A percentile compares a stretch with the other conserved stretches of the same genome.
phyloP scores from a whole-genome alignment of 2,888 invertebrate genomes.

The Tipula vernalis region DNA sequence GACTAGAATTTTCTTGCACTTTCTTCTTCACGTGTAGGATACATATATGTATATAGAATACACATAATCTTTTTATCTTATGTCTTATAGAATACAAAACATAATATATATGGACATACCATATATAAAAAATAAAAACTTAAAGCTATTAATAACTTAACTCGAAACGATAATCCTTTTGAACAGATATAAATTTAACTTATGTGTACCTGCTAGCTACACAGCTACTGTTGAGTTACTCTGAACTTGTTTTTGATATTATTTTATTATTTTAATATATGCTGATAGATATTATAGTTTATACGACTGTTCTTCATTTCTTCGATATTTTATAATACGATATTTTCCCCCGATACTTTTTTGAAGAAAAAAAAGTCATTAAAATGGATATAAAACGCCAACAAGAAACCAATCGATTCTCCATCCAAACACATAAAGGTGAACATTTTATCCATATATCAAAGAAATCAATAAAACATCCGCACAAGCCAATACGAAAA shows the following conservation, averaged over 20 bases:
- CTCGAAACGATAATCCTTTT: not conserved
- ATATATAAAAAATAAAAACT: not conserved
- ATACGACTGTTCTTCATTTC: not conserved
- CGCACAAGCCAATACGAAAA: not conserved
- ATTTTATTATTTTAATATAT: not conserved
- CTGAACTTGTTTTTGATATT: not conserved
- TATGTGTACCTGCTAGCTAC: not conserved
- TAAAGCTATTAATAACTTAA: not conserved
- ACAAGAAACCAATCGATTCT: not conserved
- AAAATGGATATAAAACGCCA: not conserved
- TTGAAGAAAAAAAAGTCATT: not conserved
- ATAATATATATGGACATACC: not conserved
- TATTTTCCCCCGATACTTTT: not conserved
- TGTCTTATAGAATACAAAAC: not conserved
- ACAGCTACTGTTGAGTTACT: not conserved
- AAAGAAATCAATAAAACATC: not conserved
- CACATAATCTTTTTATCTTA: not conserved
- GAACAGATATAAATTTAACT: not conserved
- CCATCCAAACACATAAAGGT: not conserved
- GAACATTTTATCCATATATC: not conserved
- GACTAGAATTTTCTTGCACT: not conserved
- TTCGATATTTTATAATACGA: not conserved
- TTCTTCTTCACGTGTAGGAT: not conserved
- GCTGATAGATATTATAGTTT: not conserved
- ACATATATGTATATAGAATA: not conserved